Base-by-base conservation (phyloP, 2,888 invertebrate genomes). In the Phortica okadai region DNA sequence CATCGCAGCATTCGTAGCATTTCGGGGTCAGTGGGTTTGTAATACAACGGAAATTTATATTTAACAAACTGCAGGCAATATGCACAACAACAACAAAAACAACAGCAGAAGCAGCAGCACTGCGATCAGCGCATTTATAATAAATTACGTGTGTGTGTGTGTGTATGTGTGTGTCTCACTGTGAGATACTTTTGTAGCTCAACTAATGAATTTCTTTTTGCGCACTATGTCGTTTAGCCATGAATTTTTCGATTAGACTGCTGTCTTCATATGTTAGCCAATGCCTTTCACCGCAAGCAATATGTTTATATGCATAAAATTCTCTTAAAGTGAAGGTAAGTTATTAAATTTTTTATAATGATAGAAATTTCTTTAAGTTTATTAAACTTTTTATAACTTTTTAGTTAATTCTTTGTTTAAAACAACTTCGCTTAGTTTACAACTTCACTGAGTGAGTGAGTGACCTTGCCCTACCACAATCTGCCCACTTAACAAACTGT, bases 11-110 rank as follows among this genome's bases (percentile, higher is more conserved):
- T 21, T 21, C 33, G 70, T 33, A 54, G 76, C 75, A 76, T 80
- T 81, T 80, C 78, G 81, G 81, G 81, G 81, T 81, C 81, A 80
- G 77, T 81, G 76, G 81, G 81, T 81, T 81, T 81, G 76, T 79
- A 75, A 79, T 77, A 79, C 77, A 78, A 76, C 77, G 66, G 79
- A 82, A 82, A 82, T 82, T 67, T 74, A 10, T 33, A 70, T 70
- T 54, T 50, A 70, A 66, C 62, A 62, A 21, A 21, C 62, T 62
- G 62, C 62, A 25, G 10, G 7, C 10, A 21, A 10, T 62, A 25
- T 62, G 25, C 8, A 8, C 10, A 25, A 21, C 21, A 21, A 21
- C 21, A 21, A 21, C 21, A 21, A 50, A 7, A 50, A 50, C 50
- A 50, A 62, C 62, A 62, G 25, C 21, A 21, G 21, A 21, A 21